Evolutionary conservation across 1,140 invertebrate species (phyloP).

Genomic region (Subanguina moxae): DNA sequence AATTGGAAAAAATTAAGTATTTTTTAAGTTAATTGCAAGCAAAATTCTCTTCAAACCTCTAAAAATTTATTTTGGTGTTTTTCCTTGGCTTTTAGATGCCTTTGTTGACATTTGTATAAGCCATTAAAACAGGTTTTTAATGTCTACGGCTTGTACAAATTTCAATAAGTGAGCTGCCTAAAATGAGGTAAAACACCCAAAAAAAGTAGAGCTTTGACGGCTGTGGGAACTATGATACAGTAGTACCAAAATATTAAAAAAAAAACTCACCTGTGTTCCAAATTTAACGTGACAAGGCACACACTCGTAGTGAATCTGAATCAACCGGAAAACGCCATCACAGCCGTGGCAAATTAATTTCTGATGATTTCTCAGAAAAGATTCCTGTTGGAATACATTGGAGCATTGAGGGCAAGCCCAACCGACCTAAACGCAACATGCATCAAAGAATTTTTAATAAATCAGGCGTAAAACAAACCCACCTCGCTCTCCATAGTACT

Average conservation of each 20-base stretch:
- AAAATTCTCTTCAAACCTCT: no score
- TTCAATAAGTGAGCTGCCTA: no score
- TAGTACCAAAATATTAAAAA: neutral
- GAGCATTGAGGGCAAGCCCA: conserved; percentile 54
- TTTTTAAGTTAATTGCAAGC: no score
- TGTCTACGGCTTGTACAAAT: no score
- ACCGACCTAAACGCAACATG: conserved; percentile 50
- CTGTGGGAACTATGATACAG: neutral
- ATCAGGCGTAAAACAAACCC: neutral
- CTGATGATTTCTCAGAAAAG: conserved; percentile 53
- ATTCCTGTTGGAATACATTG: conserved; percentile 56
- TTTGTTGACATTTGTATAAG: no score
- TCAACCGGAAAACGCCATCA: conserved; percentile 46
- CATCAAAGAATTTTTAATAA: neutral
- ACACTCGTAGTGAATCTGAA: conserved; percentile 58
- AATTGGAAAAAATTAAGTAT: conserved; percentile 26
- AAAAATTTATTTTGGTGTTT: no score
- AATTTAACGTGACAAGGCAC: conserved; percentile 37
- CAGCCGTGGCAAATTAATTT: conserved; percentile 46
- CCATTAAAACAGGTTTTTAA: no score
- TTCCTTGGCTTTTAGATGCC: no score
- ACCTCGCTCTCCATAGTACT: conserved; percentile 33
- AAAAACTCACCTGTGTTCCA: conserved; percentile 51
- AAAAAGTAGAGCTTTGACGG: neutral
- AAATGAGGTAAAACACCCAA: no score